phyloP scores from a whole-genome alignment of 1,140 invertebrate species.

The Lepidostoma basale region DNA sequence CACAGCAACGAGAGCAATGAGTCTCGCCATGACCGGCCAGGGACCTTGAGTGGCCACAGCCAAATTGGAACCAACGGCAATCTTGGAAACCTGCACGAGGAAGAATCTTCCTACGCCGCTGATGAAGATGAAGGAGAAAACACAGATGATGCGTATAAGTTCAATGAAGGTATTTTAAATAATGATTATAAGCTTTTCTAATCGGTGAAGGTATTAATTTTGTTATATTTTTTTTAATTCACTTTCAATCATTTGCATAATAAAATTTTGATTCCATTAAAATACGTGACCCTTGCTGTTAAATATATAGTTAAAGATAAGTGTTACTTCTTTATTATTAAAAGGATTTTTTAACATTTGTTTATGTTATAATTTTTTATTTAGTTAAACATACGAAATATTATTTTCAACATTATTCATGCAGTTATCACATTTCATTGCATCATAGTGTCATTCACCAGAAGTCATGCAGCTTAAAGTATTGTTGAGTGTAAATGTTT shows the following conservation, averaged over 20 bases:
- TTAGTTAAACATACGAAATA: no score
- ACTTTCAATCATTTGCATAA: no score
- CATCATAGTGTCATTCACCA: no score
- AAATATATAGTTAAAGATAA: no score
- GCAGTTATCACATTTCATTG: no score
- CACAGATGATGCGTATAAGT: slow-evolving; percentile 40
- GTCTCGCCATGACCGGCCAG: slow-evolving; percentile 53
- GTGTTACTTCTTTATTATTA: no score
- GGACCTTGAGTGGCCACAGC: slow-evolving; percentile 9
- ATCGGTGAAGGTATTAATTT: not conserved
- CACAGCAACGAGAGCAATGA: slow-evolving; percentile 89
- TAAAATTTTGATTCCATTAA: no score
- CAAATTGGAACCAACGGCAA: slow-evolving; percentile 47
- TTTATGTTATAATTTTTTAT: no score
- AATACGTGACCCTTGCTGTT: no score
- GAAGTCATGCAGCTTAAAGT: slow-evolving; percentile 7
- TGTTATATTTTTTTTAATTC: not conserved
- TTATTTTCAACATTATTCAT: no score
- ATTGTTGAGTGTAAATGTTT: not conserved
- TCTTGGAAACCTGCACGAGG: slow-evolving; percentile 39
- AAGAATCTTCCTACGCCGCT: slow-evolving; percentile 41
- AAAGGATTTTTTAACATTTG: no score
- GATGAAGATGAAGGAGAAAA: slow-evolving; percentile 43
- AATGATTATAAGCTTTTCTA: slow-evolving; percentile 3
- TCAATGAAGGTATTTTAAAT: slow-evolving; percentile 36